Conservation (phyloP, 2,888 invertebrate species). For the Agrotis segetum region DNA sequence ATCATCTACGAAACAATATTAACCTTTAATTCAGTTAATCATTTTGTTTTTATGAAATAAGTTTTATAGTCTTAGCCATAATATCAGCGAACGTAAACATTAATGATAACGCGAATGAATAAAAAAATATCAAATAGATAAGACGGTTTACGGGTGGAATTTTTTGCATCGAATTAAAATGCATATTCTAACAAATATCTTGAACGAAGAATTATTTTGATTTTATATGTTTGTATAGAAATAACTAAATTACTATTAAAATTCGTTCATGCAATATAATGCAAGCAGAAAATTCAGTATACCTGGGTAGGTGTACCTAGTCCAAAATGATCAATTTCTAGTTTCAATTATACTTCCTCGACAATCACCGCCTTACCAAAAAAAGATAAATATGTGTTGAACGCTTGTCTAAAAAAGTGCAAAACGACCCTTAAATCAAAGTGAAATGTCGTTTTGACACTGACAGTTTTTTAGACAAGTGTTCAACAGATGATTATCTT, state of each 20-base stretch:
- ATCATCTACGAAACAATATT: background rate
- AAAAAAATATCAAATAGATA: constrained; percentile 13
- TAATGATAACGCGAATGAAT: constrained; percentile 5
- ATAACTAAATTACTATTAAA: no score
- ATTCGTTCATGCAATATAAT: background rate
- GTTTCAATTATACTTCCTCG: no score
- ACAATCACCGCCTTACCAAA: no score
- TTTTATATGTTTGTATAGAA: no score
- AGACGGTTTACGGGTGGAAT: background rate
- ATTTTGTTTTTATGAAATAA: constrained; percentile 12
- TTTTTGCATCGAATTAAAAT: background rate
- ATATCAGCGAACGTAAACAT: constrained; percentile 29
- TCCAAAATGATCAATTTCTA: no score
- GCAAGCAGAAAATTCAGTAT: background rate
- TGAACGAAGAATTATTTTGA: background rate
- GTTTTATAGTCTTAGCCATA: background rate
- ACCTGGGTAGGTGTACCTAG: no score
- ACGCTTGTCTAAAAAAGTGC: no score
- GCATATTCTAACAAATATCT: background rate
- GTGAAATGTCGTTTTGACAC: no score
- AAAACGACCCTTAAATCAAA: no score
- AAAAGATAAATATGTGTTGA: no score
- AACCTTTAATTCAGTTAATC: background rate
- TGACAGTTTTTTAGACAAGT: background rate
- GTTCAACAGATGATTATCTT: background rate